Conservation (phyloP, 35 echinoderm and acorn worm species). For the Strongylocentrotus purpuratus region DNA sequence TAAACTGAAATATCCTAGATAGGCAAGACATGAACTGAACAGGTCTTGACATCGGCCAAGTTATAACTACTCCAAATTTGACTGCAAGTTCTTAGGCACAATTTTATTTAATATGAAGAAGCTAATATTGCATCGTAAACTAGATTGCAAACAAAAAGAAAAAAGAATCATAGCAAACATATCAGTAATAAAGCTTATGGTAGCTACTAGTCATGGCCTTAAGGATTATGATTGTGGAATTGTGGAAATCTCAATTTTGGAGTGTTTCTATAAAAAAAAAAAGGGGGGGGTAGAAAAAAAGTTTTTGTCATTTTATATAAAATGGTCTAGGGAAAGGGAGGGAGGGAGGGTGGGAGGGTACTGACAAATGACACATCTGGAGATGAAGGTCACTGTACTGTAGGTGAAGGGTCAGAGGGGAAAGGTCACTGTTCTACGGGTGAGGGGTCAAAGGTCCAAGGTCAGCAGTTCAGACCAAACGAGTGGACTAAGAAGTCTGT, state of each 20-base stretch:
- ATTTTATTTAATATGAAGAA: neutral
- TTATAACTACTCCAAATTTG: neutral
- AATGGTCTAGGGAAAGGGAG: too few species aligned
- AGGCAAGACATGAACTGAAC: neutral
- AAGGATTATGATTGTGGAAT: neutral
- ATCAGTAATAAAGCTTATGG: neutral
- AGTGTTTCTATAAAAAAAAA: too few species aligned
- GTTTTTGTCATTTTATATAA: too few species aligned
- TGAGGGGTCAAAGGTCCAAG: neutral
- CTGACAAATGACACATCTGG: neutral
- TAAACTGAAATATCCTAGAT: neutral
- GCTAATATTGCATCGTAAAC: neutral
- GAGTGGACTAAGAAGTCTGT: constrained; percentile 49
- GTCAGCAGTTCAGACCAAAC: constrained; percentile 28
- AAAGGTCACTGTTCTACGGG: neutral
- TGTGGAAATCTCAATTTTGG: neutral
- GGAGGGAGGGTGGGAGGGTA: neutral
- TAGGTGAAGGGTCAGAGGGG: neutral
- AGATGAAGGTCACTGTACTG: neutral
- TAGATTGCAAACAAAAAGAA: neutral
- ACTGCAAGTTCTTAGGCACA: neutral
- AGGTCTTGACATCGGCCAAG: neutral
- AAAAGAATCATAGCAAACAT: neutral
- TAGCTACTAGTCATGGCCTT: neutral
- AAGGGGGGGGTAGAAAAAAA: too few species aligned